Base-by-base conservation (phyloP, 2,113 vertebrate species). In the Spermophilus dauricus region DNA sequence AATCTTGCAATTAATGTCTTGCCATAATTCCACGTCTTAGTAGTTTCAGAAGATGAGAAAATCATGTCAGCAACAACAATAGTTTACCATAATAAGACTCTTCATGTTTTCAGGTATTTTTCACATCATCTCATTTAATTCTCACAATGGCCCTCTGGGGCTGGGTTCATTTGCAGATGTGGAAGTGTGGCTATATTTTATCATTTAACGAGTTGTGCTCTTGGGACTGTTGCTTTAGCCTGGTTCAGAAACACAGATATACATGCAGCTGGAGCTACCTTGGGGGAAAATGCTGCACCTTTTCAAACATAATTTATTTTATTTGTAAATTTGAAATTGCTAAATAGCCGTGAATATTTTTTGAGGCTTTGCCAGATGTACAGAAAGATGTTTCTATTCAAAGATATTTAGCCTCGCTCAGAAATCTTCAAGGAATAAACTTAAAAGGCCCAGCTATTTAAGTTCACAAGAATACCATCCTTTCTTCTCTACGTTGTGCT, bases 121-220 rank as follows among this genome's bases (percentile, higher is more conserved):
- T 88, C 81, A 63, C 34, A 96, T 91, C 37, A 94, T 93, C 91
- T 95, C 90, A 85, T 94, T 96, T 94, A 97, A 90, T 88, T 97
- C 63, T 90, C 22, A 45, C 53, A 32, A 12, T 45, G 30, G 39
- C 17, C 53, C 24, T 93, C 72, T 39, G 56, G 53, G 42, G 11
- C 76, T 42, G 67, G 48, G 39, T 53, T 91, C 22, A 77, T 83
- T 51, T 69, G 91, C 72, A 86, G 80, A 69, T 91, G 51, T 39
- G 58, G 65, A 91, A 83, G 20, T 76, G 39, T 63, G 20, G 58
- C 53, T 94, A 22, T 73, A 67, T 89, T 94, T 95, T 73, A 48
- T 89, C 65, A 82, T 42, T 82, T 90, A 95, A 96, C 56, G 72
- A 95, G 70, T 24, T 90, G 32, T 39, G 12, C 82, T 90, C 72